Conservation (phyloP, 2,888 invertebrate species). For the Zelleria hepariella region DNA sequence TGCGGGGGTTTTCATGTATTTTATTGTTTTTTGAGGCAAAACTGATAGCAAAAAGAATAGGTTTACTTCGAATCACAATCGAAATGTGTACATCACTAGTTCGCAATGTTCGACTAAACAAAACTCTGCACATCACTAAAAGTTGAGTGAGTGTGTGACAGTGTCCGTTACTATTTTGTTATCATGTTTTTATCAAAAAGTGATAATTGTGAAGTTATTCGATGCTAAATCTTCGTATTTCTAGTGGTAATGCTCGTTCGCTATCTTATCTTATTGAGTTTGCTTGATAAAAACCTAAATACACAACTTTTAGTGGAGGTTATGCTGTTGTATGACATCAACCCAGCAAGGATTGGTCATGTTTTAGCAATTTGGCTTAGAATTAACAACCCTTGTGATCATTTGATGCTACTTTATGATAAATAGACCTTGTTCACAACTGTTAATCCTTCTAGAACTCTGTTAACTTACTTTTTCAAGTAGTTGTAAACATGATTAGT, state of each 20-base stretch:
- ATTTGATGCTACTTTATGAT: conserved; percentile 7
- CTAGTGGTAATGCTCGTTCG: conserved; percentile 55
- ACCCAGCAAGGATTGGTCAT: conserved; percentile 27
- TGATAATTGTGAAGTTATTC: conserved; percentile 58
- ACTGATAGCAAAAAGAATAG: too few species aligned
- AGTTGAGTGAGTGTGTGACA: conserved; percentile 14
- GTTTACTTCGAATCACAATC: conserved; percentile 12
- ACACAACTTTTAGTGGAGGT: conserved; percentile 46
- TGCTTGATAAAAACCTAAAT: conserved; percentile 29
- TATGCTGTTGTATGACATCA: conserved; percentile 24
- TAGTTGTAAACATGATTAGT: too few species aligned
- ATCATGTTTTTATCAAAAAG: conserved; percentile 70
- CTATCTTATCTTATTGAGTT: conserved; percentile 50
- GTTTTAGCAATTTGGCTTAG: conserved; percentile 53
- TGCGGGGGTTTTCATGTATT: too few species aligned
- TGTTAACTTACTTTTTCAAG: not conserved
- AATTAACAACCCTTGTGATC: conserved; percentile 23
- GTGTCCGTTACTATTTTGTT: conserved; percentile 45
- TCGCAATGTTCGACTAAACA: not conserved
- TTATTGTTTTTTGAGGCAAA: too few species aligned
- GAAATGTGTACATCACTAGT: conserved; percentile 13
- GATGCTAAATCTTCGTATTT: conserved; percentile 47
- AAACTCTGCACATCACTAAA: conserved; percentile 36
- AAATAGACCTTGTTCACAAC: too few species aligned
- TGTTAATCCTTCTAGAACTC: not conserved